Evolutionary conservation across 2,888 invertebrate genomes (phyloP).

Genomic region (Nomada goodeniana): DNA sequence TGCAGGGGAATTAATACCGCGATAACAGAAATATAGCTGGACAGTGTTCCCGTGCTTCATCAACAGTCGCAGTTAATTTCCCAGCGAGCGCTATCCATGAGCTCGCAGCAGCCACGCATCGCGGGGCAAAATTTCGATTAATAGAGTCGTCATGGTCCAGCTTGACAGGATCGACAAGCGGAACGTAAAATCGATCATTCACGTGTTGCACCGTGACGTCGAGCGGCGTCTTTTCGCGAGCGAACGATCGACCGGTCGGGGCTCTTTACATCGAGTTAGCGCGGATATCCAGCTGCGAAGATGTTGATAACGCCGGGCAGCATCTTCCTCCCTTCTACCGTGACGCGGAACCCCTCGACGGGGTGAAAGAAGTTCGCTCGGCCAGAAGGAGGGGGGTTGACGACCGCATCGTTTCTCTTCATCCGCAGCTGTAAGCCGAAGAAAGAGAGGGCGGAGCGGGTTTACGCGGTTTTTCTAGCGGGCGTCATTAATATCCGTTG

Average conservation of each 20-base stretch:
- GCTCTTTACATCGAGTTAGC: slow-evolving; percentile 55
- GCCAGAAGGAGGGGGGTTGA: slow-evolving; percentile 65
- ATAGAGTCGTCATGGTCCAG: background rate
- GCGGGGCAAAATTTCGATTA: too few species aligned
- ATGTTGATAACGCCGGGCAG: slow-evolving; percentile 49
- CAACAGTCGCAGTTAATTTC: background rate
- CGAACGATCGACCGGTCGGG: background rate
- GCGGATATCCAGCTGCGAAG: slow-evolving; percentile 63
- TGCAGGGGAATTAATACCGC: too few species aligned
- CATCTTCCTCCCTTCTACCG: background rate
- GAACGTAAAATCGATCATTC: slow-evolving; percentile 41
- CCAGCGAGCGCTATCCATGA: background rate
- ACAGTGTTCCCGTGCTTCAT: too few species aligned
- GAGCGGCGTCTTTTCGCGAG: slow-evolving; percentile 22
- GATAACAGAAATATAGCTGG: too few species aligned
- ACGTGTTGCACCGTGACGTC: slow-evolving; percentile 5
- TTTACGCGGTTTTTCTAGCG: slow-evolving; percentile 82
- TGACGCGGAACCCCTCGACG: slow-evolving; percentile 29
- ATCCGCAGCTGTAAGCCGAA: slow-evolving; percentile 79
- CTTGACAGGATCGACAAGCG: background rate
- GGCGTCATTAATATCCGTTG: slow-evolving; percentile 84
- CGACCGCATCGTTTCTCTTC: slow-evolving; percentile 83
- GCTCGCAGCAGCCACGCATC: background rate
- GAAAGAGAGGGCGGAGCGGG: slow-evolving; percentile 75
- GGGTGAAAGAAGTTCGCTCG: slow-evolving; percentile 68